A percentile compares a stretch with the other conserved stretches of the same genome.
Evolutionary conservation across 2,113 vertebrate species (phyloP).

Genomic region (Paraplagusia blochii): DNA sequence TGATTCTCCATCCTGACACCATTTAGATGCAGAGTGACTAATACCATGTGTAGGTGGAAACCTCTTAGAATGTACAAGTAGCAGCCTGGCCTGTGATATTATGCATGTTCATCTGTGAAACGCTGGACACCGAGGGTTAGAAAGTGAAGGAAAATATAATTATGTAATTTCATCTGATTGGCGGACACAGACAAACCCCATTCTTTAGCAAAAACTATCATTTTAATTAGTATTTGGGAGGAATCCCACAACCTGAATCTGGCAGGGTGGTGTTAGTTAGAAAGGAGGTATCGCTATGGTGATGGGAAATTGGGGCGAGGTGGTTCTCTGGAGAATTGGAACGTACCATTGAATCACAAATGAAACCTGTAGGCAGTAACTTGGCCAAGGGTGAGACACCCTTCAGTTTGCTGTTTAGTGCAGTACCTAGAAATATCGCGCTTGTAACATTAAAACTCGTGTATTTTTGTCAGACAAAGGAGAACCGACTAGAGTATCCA

Average conservation of each 20-base stretch:
- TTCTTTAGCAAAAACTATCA: too few relatives aligned
- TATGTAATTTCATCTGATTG: slow-evolving; percentile 1
- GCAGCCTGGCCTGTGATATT: slow-evolving; percentile 21
- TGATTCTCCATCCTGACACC: background rate
- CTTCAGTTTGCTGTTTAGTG: slow-evolving; percentile 24
- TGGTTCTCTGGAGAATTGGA: slow-evolving; percentile 37
- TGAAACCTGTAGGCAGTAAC: slow-evolving; percentile 54
- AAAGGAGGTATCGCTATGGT: slow-evolving; percentile 55
- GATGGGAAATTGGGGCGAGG: slow-evolving; percentile 32
- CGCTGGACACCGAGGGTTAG: slow-evolving; percentile 10
- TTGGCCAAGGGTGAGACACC: slow-evolving; percentile 37
- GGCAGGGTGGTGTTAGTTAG: slow-evolving; percentile 26
- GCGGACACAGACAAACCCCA: background rate
- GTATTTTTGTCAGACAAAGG: background rate
- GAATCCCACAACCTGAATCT: slow-evolving; percentile 37
- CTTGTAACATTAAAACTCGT: too few relatives aligned
- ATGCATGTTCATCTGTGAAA: slow-evolving; percentile 25
- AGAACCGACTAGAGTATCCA: slow-evolving; percentile 1
- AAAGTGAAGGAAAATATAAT: background rate
- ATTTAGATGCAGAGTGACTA: background rate
- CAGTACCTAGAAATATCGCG: too few relatives aligned
- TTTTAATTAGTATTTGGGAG: slow-evolving; percentile 17
- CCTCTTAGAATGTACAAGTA: slow-evolving; percentile 34
- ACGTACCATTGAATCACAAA: slow-evolving; percentile 38
- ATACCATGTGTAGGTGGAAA: slow-evolving; percentile 23